phyloP scores from a whole-genome alignment of 2,113 vertebrate species.

The Taurulus bubalis region DNA sequence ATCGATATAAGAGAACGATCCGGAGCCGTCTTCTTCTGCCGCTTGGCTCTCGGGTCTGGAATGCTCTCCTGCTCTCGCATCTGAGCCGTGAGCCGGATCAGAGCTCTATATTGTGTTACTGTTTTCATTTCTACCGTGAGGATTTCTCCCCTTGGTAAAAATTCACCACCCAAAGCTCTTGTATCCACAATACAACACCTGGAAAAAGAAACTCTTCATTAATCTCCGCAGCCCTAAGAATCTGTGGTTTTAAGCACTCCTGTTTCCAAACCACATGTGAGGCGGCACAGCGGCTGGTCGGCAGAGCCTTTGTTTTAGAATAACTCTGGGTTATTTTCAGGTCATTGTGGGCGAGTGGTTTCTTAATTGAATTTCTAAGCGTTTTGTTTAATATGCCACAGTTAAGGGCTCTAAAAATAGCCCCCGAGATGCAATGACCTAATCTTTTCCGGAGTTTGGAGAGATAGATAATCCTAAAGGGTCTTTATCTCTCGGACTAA shows the following conservation, averaged over 20 bases:
- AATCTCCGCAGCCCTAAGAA: slow-evolving; percentile 79
- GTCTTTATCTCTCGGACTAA: slow-evolving; percentile 65
- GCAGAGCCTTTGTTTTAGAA: slow-evolving; percentile 78
- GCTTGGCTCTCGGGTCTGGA: slow-evolving; percentile 38
- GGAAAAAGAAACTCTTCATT: slow-evolving; percentile 85
- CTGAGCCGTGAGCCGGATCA: slow-evolving; percentile 74
- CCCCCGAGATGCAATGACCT: slow-evolving; percentile 77
- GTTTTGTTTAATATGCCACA: slow-evolving; percentile 84
- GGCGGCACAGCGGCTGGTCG: slow-evolving; percentile 63
- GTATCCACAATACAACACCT: slow-evolving; percentile 88
- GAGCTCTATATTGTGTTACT: slow-evolving; percentile 81
- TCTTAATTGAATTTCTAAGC: slow-evolving; percentile 83
- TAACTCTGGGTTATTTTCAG: slow-evolving; percentile 81
- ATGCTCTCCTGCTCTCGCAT: slow-evolving; percentile 60
- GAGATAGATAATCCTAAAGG: slow-evolving; percentile 63
- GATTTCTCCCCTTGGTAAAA: slow-evolving; percentile 83
- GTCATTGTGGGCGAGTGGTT: slow-evolving; percentile 80
- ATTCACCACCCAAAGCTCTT: slow-evolving; percentile 81
- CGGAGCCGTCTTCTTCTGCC: slow-evolving; percentile 13
- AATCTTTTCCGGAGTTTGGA: slow-evolving; percentile 78
- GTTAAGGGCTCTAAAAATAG: slow-evolving; percentile 82
- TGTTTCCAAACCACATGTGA: slow-evolving; percentile 79
- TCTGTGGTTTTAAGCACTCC: slow-evolving; percentile 76
- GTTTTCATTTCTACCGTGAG: slow-evolving; percentile 83
- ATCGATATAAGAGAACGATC: slow-evolving; percentile 56